phyloP scores from a whole-genome alignment of 1,140 invertebrate species.

The Ylistrum balloti region DNA sequence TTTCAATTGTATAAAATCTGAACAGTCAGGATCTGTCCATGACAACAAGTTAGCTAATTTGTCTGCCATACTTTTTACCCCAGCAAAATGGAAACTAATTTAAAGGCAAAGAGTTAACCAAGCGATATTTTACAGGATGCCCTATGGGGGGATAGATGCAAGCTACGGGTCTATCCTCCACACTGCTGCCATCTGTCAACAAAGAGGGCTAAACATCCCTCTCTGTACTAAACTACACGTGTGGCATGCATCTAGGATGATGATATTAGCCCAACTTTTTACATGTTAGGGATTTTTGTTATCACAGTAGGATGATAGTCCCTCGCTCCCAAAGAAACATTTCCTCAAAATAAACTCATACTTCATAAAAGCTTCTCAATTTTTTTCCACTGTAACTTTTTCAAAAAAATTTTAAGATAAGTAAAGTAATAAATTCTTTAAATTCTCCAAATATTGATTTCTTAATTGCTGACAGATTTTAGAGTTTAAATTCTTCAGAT shows the following conservation, averaged over 20 bases:
- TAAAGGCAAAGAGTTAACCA: too few relatives aligned
- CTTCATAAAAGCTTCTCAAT: neutral
- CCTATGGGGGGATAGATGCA: neutral
- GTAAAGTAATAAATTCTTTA: neutral
- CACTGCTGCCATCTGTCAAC: conserved; percentile 1
- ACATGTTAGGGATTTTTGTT: neutral
- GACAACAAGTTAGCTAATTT: too few relatives aligned
- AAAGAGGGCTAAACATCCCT: neutral
- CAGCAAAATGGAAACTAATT: too few relatives aligned
- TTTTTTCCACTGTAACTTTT: neutral
- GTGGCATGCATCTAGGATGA: neutral
- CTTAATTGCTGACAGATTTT: neutral
- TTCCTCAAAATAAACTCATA: neutral
- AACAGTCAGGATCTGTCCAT: too few relatives aligned
- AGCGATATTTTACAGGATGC: neutral
- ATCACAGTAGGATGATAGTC: neutral
- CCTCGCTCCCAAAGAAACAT: neutral
- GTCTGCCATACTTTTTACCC: too few relatives aligned
- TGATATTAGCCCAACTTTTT: neutral
- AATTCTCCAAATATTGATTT: neutral
- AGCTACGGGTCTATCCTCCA: neutral
- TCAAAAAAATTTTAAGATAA: too few relatives aligned
- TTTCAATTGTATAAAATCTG: too few relatives aligned
- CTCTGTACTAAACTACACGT: neutral
- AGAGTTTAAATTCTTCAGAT: neutral